These are phyloP conservation scores for Catocala fraxini DNA, from an alignment of 2,888 invertebrate genomes.

Conservation along the genomic window DNA sequence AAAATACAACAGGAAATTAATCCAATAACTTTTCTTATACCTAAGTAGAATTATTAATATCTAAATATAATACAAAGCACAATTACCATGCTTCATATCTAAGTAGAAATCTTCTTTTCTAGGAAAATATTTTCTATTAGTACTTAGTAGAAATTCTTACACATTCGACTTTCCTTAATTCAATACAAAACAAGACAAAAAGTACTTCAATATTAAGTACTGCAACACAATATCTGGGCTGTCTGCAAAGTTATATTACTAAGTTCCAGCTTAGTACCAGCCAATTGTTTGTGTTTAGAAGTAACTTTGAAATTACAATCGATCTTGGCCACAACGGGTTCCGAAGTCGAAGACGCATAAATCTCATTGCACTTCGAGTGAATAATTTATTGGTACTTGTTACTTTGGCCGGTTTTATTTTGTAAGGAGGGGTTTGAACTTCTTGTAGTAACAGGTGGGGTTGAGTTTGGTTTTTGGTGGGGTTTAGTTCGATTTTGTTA, in stretches of 20 bases:
- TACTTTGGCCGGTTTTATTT: slow-evolving; percentile 30
- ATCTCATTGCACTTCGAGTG: slow-evolving; percentile 54
- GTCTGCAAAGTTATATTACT: slow-evolving; percentile 46
- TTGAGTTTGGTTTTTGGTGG: slow-evolving; percentile 7
- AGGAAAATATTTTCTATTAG: too few species aligned
- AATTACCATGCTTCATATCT: too few species aligned
- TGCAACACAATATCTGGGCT: slow-evolving; percentile 20
- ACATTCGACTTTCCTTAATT: not conserved
- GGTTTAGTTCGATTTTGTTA: not conserved
- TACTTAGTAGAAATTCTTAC: too few species aligned
- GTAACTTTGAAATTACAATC: slow-evolving; percentile 42
- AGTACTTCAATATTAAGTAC: slow-evolving; percentile 3
- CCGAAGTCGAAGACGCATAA: slow-evolving; percentile 47
- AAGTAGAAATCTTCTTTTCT: too few species aligned
- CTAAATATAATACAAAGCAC: too few species aligned
- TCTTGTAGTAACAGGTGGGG: slow-evolving; percentile 17
- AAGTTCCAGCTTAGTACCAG: slow-evolving; percentile 37
- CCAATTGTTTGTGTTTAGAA: slow-evolving; percentile 52
- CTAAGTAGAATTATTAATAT: too few species aligned
- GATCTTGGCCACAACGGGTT: slow-evolving; percentile 46
- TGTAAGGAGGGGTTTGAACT: slow-evolving; percentile 16
- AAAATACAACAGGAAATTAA: too few species aligned
- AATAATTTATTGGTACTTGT: slow-evolving; percentile 50
- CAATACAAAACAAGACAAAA: not conserved
- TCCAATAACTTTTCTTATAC: too few species aligned